Base-by-base conservation (phyloP, 2,797 vertebrate species). In the Eospalax fontanierii region DNA sequence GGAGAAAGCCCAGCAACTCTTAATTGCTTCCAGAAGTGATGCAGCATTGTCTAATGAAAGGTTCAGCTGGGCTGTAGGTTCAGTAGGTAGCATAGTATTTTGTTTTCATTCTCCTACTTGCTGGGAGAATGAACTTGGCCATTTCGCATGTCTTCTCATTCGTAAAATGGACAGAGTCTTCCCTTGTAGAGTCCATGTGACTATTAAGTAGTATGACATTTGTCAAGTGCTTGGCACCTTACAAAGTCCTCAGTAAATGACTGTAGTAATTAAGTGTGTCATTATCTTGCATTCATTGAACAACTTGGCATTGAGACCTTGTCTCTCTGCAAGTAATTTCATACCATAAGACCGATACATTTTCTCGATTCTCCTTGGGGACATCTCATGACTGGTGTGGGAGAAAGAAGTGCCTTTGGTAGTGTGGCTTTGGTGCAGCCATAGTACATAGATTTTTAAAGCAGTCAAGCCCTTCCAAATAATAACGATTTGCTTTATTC, bases 131-230 rank as follows among this genome's bases (percentile, higher is more conserved):
- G 57, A 78, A 21, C 19, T 50, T 93, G 75, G 57, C 22, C 6
- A 46, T 57, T 93, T 80, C 66, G 71, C 12, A 22, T 83, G 40
- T 90, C 38, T 91, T 94, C 46, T 93, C 50, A 80, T 89, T 91
- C 87, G 57, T 81, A 70, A 88, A 92, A 81, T 59, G 70, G 38
- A 96, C 68, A 81, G 43, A 59, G 80, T 83, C 43, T 96, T 86
- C 78, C 11, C 6, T 95, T 86, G 33, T 14, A 38, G 66, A 79
- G 19, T 79, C 76, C 68, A 85, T 12, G 24, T 61, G 38, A 78
- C 10, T 63, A 54, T 83, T 80, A 95, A 87, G 24, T 85, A 76
- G 78, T 46, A 80, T 43, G 79, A 16, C 76, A 87, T 50, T 93
- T 68, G 19, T 93, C n/a, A 95, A 75, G 57, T 78, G 11, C n/a